These are phyloP conservation scores for Patella depressa DNA, from an alignment of 2,888 invertebrate genomes.

Conservation along the genomic window DNA sequence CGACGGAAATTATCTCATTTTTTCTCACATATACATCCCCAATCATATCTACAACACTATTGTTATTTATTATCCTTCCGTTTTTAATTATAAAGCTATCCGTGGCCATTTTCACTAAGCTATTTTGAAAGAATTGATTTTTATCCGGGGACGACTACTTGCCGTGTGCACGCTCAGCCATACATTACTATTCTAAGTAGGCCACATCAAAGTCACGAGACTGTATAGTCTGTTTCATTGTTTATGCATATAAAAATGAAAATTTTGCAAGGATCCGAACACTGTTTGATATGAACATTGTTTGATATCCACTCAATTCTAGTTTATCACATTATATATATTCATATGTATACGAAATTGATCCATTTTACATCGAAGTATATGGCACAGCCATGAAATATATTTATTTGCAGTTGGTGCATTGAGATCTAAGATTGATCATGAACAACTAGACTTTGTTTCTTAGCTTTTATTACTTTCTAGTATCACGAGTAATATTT, in stretches of 20 bases:
- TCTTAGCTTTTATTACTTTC: too few species aligned
- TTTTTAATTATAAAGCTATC: constrained; percentile 43
- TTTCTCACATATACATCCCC: constrained; percentile 43
- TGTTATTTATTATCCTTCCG: constrained; percentile 60
- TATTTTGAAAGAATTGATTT: constrained; percentile 12
- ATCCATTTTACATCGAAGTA: too few species aligned
- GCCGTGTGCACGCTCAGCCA: constrained; percentile 5
- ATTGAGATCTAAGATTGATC: too few species aligned
- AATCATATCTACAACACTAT: constrained; percentile 45
- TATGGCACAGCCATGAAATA: too few species aligned
- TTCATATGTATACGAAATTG: too few species aligned
- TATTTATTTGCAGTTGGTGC: too few species aligned
- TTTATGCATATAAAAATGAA: background rate
- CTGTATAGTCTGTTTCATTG: constrained; percentile 21
- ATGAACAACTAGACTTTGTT: too few species aligned
- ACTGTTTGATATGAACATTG: too few species aligned
- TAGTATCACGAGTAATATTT: too few species aligned
- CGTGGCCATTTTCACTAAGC: constrained; percentile 8
- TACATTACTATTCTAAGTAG: constrained; percentile 19
- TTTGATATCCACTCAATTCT: too few species aligned
- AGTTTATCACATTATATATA: too few species aligned
- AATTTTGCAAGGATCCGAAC: too few species aligned
- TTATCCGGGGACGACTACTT: background rate
- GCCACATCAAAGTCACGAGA: constrained; percentile 22
- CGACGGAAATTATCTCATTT: constrained; percentile 36